phyloP scores from a whole-genome alignment of 2,797 vertebrate genomes.

The Pogonophryne albipinna region DNA sequence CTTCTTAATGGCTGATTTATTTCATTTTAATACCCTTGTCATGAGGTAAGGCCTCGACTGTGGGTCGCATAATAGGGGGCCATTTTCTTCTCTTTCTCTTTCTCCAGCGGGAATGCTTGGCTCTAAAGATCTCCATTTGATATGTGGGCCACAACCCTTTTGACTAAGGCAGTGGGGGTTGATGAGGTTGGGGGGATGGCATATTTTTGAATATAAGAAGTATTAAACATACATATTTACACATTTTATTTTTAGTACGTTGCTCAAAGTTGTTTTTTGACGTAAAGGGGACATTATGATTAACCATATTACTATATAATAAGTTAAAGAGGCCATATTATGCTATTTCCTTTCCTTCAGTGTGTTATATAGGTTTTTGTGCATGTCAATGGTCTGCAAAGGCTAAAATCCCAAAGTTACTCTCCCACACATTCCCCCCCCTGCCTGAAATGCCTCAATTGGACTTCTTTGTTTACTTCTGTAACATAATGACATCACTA shows the following conservation, averaged over 20 bases:
- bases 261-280: conserved; percentile 13
- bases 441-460: no score
- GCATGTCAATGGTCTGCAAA: no score
- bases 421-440: no score
- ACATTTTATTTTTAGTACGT: conserved; percentile 28
- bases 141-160: conserved; percentile 71
- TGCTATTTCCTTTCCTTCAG: no score
- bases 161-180: conserved; percentile 52
- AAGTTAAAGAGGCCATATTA: conserved; percentile 10
- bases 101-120: conserved; percentile 79
- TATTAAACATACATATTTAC: conserved; percentile 43
- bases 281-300: background rate
- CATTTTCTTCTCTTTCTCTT: conserved; percentile 64
- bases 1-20: conserved; percentile 89
- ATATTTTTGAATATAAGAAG: conserved; percentile 34
- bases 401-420: no score
- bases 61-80: conserved; percentile 80
- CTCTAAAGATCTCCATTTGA: conserved; percentile 82
- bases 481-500: no score
- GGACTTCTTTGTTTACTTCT: no score
- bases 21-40: conserved; percentile 90
- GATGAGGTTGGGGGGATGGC: conserved; percentile 44
- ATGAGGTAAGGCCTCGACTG: conserved; percentile 80
- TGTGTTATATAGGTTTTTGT: no score
- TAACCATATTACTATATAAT: conserved; percentile 21